Evolutionary conservation across 2,113 vertebrate species (phyloP), one percentile per base, ranked within the genome.

Genomic region (Tachycineta bicolor): DNA sequence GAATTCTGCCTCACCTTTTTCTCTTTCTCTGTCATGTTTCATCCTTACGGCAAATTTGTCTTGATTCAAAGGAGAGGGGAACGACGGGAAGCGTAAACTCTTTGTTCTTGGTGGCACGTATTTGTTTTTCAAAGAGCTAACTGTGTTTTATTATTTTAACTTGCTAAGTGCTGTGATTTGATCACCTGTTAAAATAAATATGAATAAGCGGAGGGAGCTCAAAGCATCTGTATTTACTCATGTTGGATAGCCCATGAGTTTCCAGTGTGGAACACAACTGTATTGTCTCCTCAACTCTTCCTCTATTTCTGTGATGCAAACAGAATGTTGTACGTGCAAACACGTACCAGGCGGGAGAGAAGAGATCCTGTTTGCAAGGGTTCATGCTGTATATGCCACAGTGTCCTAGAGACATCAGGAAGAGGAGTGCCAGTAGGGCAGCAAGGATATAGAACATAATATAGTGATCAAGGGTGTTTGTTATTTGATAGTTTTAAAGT

Each of bases 121-220:
- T 83, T 56, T 92, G 28, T 71, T 96, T 83, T 88, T 84, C 58
- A 76, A 78, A 95, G 83, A 75, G 28, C 49, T 93, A 65, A 34
- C 44, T 67, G 80, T 56, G 20, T 67, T 90, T 81, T 86, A 74
- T 88, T 92, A 68, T 75, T 90, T 83, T 82, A 68, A 52, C 64
- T 93, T 74, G 50, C 28, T 64, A 75, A 87, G 60, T 82, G 60
- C 37, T 71, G 53, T 81, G 79, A 81, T 90, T 93, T 87, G 83
- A 52, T 90, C n/a, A 64, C 26, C 44, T 77, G 47, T 86, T 92
- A 90, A 91, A 89, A 77, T 90, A 84, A 87, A 77, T 67, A 49
- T 17, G 79, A 65, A 4, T 23, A 90, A 71, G n/a, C 5, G 1
- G 25, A 70, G 58, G n/a, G 63, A 91, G 55, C 44, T 46, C 67